Conservation (phyloP, 2,113 vertebrate species). For the Heliornis fulica region DNA sequence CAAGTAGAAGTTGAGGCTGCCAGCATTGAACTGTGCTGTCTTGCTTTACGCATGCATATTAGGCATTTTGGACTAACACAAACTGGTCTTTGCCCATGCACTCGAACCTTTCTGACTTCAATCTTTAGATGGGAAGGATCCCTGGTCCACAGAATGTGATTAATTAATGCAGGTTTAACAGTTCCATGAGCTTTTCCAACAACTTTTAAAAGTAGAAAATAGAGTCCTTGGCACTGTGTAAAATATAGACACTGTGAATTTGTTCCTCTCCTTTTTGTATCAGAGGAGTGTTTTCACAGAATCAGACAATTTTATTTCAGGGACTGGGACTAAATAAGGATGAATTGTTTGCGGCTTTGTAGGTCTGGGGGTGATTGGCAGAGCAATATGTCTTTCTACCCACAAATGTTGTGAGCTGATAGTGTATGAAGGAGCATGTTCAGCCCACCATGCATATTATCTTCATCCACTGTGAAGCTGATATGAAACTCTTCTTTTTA, state of each 20-base stretch:
- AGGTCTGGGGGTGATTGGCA: background rate
- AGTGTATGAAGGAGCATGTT: background rate
- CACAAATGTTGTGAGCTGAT: background rate
- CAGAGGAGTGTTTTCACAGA: background rate
- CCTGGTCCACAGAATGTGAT: background rate
- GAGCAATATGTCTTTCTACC: background rate
- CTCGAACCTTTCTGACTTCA: background rate
- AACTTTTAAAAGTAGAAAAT: background rate
- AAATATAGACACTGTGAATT: background rate
- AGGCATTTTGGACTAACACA: background rate
- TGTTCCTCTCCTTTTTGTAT: background rate
- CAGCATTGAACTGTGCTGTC: background rate
- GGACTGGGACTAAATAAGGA: background rate
- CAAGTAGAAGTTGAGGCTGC: background rate
- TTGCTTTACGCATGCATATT: background rate
- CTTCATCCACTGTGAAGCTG: background rate
- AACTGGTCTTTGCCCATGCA: background rate
- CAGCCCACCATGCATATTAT: background rate
- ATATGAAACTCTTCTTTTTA: background rate
- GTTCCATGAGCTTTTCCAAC: background rate
- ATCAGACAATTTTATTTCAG: background rate
- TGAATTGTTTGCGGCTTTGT: background rate
- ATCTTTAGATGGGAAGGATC: background rate
- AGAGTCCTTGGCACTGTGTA: background rate
- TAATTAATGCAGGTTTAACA: rapidly evolving